Conservation (phyloP, 2,797 vertebrate genomes). For the Chanos chanos region DNA sequence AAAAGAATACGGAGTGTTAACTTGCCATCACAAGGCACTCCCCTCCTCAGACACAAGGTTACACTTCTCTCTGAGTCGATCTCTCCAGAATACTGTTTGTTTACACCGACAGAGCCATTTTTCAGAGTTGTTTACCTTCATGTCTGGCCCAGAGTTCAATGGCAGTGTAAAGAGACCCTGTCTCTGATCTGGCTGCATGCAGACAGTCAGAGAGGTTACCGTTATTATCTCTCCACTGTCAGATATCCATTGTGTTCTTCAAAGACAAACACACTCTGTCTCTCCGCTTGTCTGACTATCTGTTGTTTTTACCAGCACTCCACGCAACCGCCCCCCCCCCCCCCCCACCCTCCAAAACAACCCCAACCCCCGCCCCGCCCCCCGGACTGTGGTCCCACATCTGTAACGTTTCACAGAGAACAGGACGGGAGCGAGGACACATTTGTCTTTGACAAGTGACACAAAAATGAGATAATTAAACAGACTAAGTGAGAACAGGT, state of each 20-base stretch:
- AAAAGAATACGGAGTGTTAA: not conserved
- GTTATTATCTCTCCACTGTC: not conserved
- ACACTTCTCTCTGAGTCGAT: not conserved
- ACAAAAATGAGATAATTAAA: too few relatives aligned
- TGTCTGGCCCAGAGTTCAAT: slow-evolving; percentile 29
- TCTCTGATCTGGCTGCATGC: slow-evolving; percentile 1
- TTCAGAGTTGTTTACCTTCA: slow-evolving; percentile 6
- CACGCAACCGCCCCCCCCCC: too few relatives aligned
- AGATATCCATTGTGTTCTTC: too few relatives aligned
- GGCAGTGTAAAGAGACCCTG: not conserved
- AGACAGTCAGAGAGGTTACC: not conserved
- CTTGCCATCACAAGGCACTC: not conserved
- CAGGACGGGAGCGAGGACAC: too few relatives aligned
- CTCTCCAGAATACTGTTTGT: slow-evolving; percentile 1
- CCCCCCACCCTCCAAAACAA: not conserved
- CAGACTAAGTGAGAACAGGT: too few relatives aligned
- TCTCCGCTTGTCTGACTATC: too few relatives aligned
- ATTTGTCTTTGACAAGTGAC: too few relatives aligned
- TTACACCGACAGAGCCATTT: not conserved
- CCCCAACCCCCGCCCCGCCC: not conserved
- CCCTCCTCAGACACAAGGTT: too few relatives aligned
- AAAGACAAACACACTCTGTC: too few relatives aligned
- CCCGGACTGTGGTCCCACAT: not conserved
- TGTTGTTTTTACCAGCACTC: too few relatives aligned
- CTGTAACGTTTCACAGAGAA: not conserved